These are phyloP conservation scores for Columba janthina DNA, from an alignment of 2,113 vertebrate genomes.

Conservation along the genomic window DNA sequence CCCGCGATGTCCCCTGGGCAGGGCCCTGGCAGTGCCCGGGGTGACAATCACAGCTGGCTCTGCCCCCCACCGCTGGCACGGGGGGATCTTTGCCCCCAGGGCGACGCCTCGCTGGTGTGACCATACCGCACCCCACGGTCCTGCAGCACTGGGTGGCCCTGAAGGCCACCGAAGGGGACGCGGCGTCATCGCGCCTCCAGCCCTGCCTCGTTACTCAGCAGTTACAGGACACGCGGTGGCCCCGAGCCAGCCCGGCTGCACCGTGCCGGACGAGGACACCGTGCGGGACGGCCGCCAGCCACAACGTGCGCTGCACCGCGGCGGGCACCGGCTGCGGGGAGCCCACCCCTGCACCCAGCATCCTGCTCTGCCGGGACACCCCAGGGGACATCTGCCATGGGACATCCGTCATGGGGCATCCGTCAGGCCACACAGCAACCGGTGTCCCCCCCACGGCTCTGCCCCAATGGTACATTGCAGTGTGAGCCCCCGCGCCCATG, in stretches of 20 bases:
- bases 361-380: not conserved
- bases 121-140: not conserved
- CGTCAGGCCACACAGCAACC: not conserved
- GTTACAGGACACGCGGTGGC: not conserved
- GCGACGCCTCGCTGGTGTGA: not conserved
- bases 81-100: not conserved
- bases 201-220: constrained; percentile 54
- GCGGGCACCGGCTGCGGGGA: rapidly evolving
- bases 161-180: not conserved
- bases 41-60: too few species aligned
- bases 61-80: not conserved
- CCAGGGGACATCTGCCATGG: not conserved
- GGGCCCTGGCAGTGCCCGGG: too few species aligned
- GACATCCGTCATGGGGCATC: too few species aligned
- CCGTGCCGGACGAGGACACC: not conserved
- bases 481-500: not conserved
- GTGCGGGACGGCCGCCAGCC: not conserved
- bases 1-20: rapidly evolving
- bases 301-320: rapidly evolving
- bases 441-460: rapidly evolving
- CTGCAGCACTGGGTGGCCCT: not conserved
- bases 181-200: not conserved
- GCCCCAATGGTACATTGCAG: rapidly evolving
- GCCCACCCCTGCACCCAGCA: not conserved
- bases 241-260: not conserved